Conservation (phyloP, 2,888 invertebrate genomes). For the Caenorhabditis afra region DNA sequence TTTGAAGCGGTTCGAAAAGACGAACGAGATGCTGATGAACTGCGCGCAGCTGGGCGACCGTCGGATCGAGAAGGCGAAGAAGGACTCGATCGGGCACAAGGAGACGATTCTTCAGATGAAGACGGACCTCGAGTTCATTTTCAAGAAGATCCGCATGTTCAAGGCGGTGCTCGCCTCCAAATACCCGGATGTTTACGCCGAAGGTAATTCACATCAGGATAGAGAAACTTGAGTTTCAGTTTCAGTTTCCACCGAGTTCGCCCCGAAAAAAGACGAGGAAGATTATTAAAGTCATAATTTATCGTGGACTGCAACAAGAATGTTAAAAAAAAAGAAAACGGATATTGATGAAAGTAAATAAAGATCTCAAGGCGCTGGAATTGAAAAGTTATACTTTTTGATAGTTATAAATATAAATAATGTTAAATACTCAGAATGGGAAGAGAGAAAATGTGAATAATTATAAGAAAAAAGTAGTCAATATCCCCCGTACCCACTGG, state of each 20-base stretch:
- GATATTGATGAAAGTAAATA: not conserved
- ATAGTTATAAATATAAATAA: not conserved
- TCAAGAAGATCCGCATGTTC: conserved; percentile 88
- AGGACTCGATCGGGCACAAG: conserved; percentile 93
- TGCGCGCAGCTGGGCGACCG: conserved; percentile 94
- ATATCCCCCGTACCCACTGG: too few species aligned
- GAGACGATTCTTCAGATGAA: conserved; percentile 88
- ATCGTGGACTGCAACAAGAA: not conserved
- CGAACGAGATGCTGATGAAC: conserved; percentile 98
- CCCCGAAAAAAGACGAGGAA: conserved; percentile 32
- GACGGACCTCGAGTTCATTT: conserved; percentile 94
- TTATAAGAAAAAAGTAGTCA: too few species aligned
- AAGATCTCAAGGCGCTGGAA: not conserved
- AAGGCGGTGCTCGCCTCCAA: conserved; percentile 72
- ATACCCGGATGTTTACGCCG: conserved; percentile 72
- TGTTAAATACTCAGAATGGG: not conserved
- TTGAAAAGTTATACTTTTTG: too few species aligned
- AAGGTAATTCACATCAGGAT: conserved; percentile 57
- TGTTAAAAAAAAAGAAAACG: conserved; percentile 6
- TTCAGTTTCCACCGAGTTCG: conserved; percentile 37
- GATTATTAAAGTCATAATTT: conserved; percentile 30
- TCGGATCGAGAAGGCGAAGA: conserved; percentile 89
- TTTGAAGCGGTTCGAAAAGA: conserved; percentile 95
- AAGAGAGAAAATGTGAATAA: too few species aligned
- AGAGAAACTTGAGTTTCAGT: conserved; percentile 2